Evolutionary conservation across 2,888 invertebrate genomes (phyloP), one percentile per base, ranked within the genome.

Genomic region (Cryptophagus acutangulus): DNA sequence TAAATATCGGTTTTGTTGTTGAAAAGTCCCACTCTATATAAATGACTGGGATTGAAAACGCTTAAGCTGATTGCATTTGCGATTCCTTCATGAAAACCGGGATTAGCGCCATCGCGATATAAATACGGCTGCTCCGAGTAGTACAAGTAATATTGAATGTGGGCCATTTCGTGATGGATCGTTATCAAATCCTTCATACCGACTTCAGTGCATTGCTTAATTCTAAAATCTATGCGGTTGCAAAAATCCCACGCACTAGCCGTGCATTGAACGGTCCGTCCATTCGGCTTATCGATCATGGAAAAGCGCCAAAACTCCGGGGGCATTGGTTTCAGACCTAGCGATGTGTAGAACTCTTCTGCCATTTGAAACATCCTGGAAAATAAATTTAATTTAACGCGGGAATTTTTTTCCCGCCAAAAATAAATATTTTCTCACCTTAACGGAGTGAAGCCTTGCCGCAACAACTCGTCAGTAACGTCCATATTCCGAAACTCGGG

Each of bases 201-300:
- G 3, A 87, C 78, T 59, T 82, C 81, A 0, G 88, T 87, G 61
- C 89, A 90, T 62, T 87, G 86, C 55, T 88, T 89, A 45, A 89
- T 87, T 57, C 87, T 84, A 64, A 9, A 67, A 64, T 93, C 91
- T 12, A 84, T 75, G 56, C 79, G 75, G 59, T 90, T 87, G 60
- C 84, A 87, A 68, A 90, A 87, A 66, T 91, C 89, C 89, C 89
- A 90, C 1, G 90, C 84, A 43, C 84, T 84, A 0, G 85, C 77
- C 1, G 81, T 82, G 55, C 86, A 87, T 51, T 83, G 82, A 0
- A 79, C 81, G 63, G 75, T 82, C 45, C 83, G 74, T 50, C 84
- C 82, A 9, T 75, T 66, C 0, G 91, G 89, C 42, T 83, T 78
- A 49, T 82, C 81, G 17, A 92, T 71, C 76, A 91, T 76, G 0